Base-by-base conservation (phyloP, 2,797 vertebrate species). In the Sebastes alutus region DNA sequence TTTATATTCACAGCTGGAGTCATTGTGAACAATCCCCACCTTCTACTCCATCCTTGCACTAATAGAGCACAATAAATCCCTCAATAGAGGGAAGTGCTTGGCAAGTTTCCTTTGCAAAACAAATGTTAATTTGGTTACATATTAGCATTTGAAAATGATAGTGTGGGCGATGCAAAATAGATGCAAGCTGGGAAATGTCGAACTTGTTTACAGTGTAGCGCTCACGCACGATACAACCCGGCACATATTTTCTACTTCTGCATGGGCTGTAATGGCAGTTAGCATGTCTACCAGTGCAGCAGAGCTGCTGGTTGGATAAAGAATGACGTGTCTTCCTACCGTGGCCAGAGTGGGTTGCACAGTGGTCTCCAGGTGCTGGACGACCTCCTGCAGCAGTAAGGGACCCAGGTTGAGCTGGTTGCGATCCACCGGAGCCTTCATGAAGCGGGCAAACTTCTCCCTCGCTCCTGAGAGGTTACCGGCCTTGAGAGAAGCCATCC, bases 401-500 rank as follows among this genome's bases (percentile, higher is more conserved):
- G 97, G 94, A 1, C 98, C 97, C 2, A 91, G 87, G 88, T 75
- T 97, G 72, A 98, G 94, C 85, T 99, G 99, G 91, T 98, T 98
- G 23, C 96, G 95, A 91, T 99, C 99, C 71, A 98, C 77, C 2
- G 99, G 97, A 20, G 96, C 91, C 92, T 98, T 99, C 65, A 99
- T 88, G 87, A 97, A 99, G 76, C 98, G 96, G 74, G 85, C 81
- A 64, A 99, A 98, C 93, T 99, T 99, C 93, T 99, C 97, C 88
- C 98, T 96, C 0, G 99, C 98, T 1, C 86, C 94, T 2, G 90
- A 85, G 27, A 99, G 94, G 89, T 97, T 97, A 2, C 98, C 97
- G 3, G 97, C 97, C 93, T 98, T 99, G 70, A 99, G 96, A 63
- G 96, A 97, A 12, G 98, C 98, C 97, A 98, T 96, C 7, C 97